These are phyloP conservation scores for Julus scanicus DNA, from an alignment of 2,888 invertebrate genomes.

Conservation along the genomic window DNA sequence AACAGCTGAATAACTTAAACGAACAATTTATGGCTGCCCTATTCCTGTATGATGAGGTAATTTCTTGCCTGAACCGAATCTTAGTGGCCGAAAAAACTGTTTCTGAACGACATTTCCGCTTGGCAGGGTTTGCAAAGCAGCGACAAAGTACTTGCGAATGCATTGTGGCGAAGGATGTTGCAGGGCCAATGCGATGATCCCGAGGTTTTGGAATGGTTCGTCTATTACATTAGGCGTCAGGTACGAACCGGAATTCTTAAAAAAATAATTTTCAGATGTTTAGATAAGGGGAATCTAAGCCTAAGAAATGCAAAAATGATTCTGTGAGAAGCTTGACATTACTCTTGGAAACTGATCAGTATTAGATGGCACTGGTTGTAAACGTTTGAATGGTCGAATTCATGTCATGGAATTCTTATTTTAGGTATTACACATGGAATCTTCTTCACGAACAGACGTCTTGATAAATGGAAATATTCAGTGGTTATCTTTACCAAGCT, in stretches of 20 bases:
- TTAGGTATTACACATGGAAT: slow-evolving; percentile 55
- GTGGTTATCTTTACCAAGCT: slow-evolving; percentile 40
- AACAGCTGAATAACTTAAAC: slow-evolving; percentile 60
- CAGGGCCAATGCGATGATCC: slow-evolving; percentile 59
- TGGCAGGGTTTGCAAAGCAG: slow-evolving; percentile 55
- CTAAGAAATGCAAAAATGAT: too few species aligned
- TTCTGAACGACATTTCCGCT: neutral
- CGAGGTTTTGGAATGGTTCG: slow-evolving; percentile 61
- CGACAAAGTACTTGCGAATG: slow-evolving; percentile 62
- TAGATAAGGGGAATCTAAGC: too few species aligned
- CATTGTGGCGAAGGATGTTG: slow-evolving; percentile 63
- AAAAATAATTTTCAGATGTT: too few species aligned
- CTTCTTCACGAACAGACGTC: neutral
- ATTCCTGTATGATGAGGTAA: slow-evolving; percentile 63
- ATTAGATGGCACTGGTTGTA: too few species aligned
- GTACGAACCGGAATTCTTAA: slow-evolving; percentile 7
- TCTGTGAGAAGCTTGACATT: too few species aligned
- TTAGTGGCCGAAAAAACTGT: neutral
- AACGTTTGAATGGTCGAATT: too few species aligned
- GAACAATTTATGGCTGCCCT: slow-evolving; percentile 61
- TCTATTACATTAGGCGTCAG: slow-evolving; percentile 63
- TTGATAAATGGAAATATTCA: slow-evolving; percentile 53
- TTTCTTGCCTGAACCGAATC: neutral
- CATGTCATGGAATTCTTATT: neutral
- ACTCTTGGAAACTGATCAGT: too few species aligned